These are phyloP conservation scores for Peromyscus maniculatus DNA, from an alignment of 2,113 vertebrate genomes.

Conservation along the genomic window DNA sequence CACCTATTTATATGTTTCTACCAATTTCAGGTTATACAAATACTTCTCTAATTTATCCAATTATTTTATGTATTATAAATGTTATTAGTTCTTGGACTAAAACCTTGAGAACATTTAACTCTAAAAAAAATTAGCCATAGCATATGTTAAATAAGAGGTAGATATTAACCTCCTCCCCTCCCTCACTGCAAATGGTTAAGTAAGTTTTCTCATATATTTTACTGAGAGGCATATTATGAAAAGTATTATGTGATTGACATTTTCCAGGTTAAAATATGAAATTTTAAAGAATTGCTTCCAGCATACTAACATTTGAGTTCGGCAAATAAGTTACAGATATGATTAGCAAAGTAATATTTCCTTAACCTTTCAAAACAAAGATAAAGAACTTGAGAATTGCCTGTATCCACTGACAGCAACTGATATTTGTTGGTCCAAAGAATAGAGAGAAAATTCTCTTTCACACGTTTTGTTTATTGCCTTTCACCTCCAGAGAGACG, in stretches of 20 bases:
- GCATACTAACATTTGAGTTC: conserved; percentile 15
- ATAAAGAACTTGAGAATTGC: neutral
- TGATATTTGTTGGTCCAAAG: neutral
- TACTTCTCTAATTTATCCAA: neutral
- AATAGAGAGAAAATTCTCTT: neutral
- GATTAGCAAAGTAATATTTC: conserved; percentile 24
- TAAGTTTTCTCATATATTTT: neutral
- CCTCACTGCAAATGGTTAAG: neutral
- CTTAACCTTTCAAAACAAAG: conserved; percentile 47
- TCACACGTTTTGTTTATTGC: neutral
- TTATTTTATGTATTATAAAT: conserved; percentile 12
- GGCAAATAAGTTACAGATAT: neutral
- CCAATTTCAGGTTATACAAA: neutral
- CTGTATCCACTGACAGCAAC: neutral
- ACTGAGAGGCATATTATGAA: neutral
- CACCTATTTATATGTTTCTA: neutral
- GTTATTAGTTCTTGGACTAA: neutral
- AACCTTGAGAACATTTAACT: neutral
- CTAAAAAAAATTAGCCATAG: neutral
- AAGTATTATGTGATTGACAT: conserved; percentile 3
- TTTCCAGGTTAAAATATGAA: conserved; percentile 52
- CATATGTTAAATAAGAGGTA: neutral
- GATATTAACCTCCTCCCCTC: neutral
- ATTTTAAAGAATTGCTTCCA: conserved; percentile 19
- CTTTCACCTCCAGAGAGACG: neutral